Percentiles rank a stretch among this genome's conserved stretches.
Evolutionary conservation across 2,888 invertebrate genomes (phyloP).

Genomic region (Drosophila lutescens): DNA sequence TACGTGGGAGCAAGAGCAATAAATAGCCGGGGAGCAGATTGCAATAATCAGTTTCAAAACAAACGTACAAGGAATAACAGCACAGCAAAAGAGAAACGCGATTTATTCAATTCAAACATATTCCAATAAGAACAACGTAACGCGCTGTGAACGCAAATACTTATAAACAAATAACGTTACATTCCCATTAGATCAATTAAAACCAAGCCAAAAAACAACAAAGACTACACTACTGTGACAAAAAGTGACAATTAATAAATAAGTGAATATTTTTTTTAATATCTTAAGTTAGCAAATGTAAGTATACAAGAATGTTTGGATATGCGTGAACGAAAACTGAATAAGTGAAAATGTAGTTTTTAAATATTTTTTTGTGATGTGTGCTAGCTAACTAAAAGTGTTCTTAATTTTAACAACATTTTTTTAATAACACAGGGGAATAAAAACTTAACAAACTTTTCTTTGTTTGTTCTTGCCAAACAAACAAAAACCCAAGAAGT

Average conservation of each 20-base stretch:
- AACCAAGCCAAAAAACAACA: slow-evolving; percentile 64
- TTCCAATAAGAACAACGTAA: slow-evolving; percentile 37
- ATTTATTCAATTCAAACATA: slow-evolving; percentile 10
- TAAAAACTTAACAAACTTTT: too few relatives aligned
- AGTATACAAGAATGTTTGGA: slow-evolving; percentile 45
- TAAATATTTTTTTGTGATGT: not conserved
- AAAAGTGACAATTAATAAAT: slow-evolving; percentile 54
- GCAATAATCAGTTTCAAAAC: slow-evolving; percentile 81
- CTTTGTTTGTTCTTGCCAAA: not conserved
- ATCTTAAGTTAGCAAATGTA: slow-evolving; percentile 68
- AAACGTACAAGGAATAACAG: slow-evolving; percentile 73
- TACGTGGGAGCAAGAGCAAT: slow-evolving; percentile 57
- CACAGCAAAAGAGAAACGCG: slow-evolving; percentile 39
- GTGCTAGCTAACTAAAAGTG: not conserved
- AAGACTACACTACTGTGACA: slow-evolving; percentile 46
- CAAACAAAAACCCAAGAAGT: not conserved
- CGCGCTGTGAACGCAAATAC: slow-evolving; percentile 57
- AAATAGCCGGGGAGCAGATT: slow-evolving; percentile 78
- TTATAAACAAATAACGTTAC: slow-evolving; percentile 32
- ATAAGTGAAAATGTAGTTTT: not conserved
- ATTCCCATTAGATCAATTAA: slow-evolving; percentile 21
- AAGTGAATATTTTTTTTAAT: slow-evolving; percentile 35
- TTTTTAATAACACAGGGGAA: too few relatives aligned
- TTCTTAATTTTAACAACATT: too few relatives aligned
- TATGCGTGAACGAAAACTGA: not conserved